phyloP scores from a whole-genome alignment of 2,888 invertebrate genomes.

The Lasioglossum leucozonium region DNA sequence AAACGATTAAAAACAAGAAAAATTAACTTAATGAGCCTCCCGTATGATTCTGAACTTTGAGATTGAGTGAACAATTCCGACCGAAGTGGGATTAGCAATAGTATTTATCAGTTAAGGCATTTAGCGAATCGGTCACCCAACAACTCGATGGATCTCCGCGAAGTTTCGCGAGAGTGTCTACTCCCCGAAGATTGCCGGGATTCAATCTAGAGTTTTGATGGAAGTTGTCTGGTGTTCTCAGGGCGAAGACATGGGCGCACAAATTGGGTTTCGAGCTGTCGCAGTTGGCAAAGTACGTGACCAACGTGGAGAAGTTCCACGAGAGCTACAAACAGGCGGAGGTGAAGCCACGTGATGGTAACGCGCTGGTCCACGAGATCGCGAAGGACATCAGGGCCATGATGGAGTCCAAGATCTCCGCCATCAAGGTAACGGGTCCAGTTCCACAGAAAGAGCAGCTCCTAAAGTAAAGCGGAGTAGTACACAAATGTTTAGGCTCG shows the following conservation, averaged over 20 bases:
- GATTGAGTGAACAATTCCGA: neutral
- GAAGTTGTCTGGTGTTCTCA: conserved; percentile 76
- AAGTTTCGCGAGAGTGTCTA: neutral
- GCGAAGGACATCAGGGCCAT: conserved; percentile 93
- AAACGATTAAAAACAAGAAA: neutral
- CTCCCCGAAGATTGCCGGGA: neutral
- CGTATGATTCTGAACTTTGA: neutral
- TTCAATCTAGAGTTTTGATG: conserved; percentile 7
- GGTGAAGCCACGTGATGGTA: conserved; percentile 91
- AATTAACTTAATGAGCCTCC: neutral
- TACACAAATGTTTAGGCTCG: neutral
- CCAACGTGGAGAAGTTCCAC: conserved; percentile 91
- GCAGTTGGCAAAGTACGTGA: conserved; percentile 92
- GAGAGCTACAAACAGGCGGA: conserved; percentile 93
- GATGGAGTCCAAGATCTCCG: conserved; percentile 95
- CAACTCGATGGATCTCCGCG: neutral
- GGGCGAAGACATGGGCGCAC: conserved; percentile 93
- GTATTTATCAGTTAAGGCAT: neutral
- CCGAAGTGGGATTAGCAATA: neutral
- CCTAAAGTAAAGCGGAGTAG: neutral
- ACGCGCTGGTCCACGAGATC: conserved; percentile 92
- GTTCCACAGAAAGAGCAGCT: neutral
- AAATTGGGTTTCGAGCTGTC: conserved; percentile 92
- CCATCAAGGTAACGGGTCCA: conserved; percentile 89
- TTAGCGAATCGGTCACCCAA: neutral